Percentiles rank a stretch among this genome's conserved stretches.
Conservation (phyloP, 1,140 invertebrate species). For the Drosophila hydei region DNA sequence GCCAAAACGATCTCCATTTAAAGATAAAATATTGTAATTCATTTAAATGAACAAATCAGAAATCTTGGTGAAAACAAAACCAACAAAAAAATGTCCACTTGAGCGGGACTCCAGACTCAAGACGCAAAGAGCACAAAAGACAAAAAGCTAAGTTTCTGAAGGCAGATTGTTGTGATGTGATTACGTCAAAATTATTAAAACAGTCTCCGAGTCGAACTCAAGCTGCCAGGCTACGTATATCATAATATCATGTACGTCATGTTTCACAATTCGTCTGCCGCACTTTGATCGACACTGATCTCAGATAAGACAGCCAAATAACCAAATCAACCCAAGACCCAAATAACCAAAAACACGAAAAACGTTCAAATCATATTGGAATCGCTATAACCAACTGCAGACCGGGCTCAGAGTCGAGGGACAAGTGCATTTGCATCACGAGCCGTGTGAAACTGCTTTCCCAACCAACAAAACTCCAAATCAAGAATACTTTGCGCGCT, state of each 20-base stretch:
- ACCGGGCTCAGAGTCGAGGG: conserved; percentile 32
- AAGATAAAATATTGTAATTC: conserved; percentile 81
- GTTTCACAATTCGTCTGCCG: conserved; percentile 77
- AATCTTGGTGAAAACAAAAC: conserved; percentile 20
- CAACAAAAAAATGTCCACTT: conserved; percentile 56
- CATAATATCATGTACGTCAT: conserved; percentile 48
- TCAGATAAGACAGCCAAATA: conserved; percentile 73
- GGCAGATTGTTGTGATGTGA: conserved; percentile 78
- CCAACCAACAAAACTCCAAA: conserved; percentile 20
- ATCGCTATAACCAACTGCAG: conserved; percentile 10
- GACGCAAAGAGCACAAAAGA: conserved; percentile 36
- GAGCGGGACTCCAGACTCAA: conserved; percentile 35
- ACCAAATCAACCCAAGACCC: conserved; percentile 43
- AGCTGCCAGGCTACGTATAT: conserved; percentile 26
- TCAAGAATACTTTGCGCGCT: conserved; percentile 23
- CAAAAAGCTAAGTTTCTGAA: conserved; percentile 37
- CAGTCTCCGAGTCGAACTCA: conserved; percentile 59
- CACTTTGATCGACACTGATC: conserved; percentile 77
- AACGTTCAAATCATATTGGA: conserved; percentile 17
- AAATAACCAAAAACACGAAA: conserved; percentile 37
- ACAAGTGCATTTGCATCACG: conserved; percentile 78
- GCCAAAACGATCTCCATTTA: conserved; percentile 62
- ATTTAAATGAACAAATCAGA: conserved; percentile 80
- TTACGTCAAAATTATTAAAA: conserved; percentile 82
- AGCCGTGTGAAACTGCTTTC: conserved; percentile 74